These are phyloP conservation scores for Cotesia vestalis DNA, from an alignment of 1,140 invertebrate species.

Conservation along the genomic window DNA sequence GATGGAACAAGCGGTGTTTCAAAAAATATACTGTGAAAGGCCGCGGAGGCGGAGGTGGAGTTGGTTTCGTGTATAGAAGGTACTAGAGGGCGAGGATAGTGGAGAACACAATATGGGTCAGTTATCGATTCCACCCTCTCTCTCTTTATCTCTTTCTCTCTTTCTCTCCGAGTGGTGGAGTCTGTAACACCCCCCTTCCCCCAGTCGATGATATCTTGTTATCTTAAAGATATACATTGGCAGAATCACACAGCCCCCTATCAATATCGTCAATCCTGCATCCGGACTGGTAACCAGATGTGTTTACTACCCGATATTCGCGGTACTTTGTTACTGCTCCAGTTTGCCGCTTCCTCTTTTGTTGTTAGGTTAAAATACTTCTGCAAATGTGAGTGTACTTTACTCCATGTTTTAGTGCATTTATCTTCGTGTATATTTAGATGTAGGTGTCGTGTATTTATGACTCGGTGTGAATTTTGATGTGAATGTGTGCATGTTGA, in stretches of 20 bases:
- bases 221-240: slow-evolving; percentile 45
- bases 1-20: slow-evolving; percentile 8
- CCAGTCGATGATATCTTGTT: slow-evolving; percentile 49
- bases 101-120: slow-evolving; percentile 64
- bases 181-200: slow-evolving; percentile 44
- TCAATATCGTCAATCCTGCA: slow-evolving; percentile 20
- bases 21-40: slow-evolving; percentile 30
- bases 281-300: slow-evolving; percentile 8
- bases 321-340: slow-evolving; percentile 13
- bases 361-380: neutral
- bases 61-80: slow-evolving; percentile 17
- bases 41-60: slow-evolving; percentile 2
- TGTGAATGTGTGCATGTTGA: too few relatives aligned
- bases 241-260: neutral
- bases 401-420: too few relatives aligned
- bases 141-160: slow-evolving; percentile 2
- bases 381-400: slow-evolving; percentile 1
- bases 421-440: too few relatives aligned
- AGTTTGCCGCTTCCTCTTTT: slow-evolving; percentile 25
- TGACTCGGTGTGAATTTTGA: too few relatives aligned
- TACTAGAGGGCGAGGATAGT: slow-evolving; percentile 41
- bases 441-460: too few relatives aligned
- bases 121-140: slow-evolving; percentile 58
- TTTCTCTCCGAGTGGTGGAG: slow-evolving; percentile 14
- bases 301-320: neutral